Evolutionary conservation across 2,113 vertebrate species (phyloP).

Genomic region (Holacanthus passer): DNA sequence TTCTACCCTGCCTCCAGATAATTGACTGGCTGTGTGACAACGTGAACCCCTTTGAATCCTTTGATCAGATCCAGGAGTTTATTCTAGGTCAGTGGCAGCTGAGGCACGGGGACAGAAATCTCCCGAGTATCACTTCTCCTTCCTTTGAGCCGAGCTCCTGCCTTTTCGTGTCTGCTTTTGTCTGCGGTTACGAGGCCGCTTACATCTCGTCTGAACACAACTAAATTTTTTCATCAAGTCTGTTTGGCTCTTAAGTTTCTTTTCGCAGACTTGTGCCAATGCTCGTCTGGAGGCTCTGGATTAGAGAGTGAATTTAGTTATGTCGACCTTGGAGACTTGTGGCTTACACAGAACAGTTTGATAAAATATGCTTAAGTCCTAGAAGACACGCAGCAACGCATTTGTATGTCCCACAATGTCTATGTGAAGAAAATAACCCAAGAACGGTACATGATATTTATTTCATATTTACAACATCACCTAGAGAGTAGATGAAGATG

Average conservation of each 20-base stretch:
- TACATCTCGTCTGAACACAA: slow-evolving; percentile 45
- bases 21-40: slow-evolving; percentile 93
- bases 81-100: slow-evolving; percentile 89
- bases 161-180: slow-evolving; percentile 31
- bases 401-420: slow-evolving; percentile 1
- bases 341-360: background rate
- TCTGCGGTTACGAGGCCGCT: slow-evolving; percentile 10
- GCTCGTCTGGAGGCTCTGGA: slow-evolving; percentile 6
- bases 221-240: slow-evolving; percentile 39
- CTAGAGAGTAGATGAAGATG: slow-evolving; percentile 20
- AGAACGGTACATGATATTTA: background rate
- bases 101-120: background rate
- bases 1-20: slow-evolving; percentile 81
- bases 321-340: slow-evolving; percentile 21
- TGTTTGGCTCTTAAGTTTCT: slow-evolving; percentile 45
- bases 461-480: background rate
- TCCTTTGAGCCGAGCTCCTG: slow-evolving; percentile 3
- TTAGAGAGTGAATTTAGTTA: slow-evolving; percentile 35
- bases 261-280: slow-evolving; percentile 13
- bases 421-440: background rate
- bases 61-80: slow-evolving; percentile 96
- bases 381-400: background rate
- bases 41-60: slow-evolving; percentile 85
- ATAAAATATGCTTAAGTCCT: slow-evolving; percentile 14
- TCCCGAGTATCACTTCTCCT: slow-evolving; percentile 20